Evolutionary conservation across 2,113 vertebrate genomes (phyloP), one percentile per base, ranked within the genome.

Genomic region (Martes martes): DNA sequence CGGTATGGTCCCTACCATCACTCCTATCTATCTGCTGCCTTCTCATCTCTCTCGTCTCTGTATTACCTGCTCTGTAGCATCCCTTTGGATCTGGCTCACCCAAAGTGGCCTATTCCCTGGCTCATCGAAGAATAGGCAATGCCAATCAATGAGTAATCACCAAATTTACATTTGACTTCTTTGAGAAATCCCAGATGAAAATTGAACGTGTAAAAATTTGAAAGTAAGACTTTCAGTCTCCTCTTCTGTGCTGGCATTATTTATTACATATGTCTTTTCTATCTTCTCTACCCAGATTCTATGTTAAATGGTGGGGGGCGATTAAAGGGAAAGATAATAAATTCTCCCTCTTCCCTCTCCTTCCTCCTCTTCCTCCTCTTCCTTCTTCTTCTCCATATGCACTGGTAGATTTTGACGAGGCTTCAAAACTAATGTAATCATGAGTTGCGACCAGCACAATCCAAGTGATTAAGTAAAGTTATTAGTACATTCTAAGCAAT

Each of bases 271-370:
- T 15, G 3, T 18, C 2, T 16, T 79, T 95, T 57, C 33, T 61
- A 19, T 61, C 15, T 92, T 57, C 67, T 55, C 4, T 31, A 28
- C 19, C 28, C n/a, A 74, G 9, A 67, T 4, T 71, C 18, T 61
- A 7, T 8, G 36, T 55, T 31, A 36, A 87, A 74, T 36, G 4
- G 10, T 33, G 0, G 63, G 4, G 9, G 14, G 28, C 0, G 0
- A n/a, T 11, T 28, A 28, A 85, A 95, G 23, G 5, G 4, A 82
- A 39, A 33, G 6, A 26, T 10, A 83, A 19, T 4, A 4, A 13
- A 36, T 65, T 9, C 21, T 73, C 1, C 15, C 3, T 67, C 3
- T 21, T 42, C 7, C 18, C 2, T 52, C 55, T 63, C 8, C 1
- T 2, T 19, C 14, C 9, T 45, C 11, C 26, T n/a, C 52, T 31